These are phyloP conservation scores for Falco novaeseelandiae DNA, from an alignment of 2,797 vertebrate genomes.

Conservation along the genomic window DNA sequence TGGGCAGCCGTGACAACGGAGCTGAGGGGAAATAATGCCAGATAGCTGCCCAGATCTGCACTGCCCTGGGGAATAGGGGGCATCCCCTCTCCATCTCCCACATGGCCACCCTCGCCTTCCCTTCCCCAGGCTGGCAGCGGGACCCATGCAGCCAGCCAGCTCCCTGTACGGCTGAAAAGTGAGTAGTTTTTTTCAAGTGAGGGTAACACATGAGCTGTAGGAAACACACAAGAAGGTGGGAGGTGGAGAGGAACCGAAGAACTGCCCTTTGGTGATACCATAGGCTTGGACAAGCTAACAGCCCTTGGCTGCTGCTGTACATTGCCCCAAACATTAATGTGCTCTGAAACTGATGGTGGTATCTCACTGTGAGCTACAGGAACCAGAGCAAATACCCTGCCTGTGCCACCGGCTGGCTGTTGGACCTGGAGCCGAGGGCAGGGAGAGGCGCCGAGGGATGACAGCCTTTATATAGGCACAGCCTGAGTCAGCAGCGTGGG, in stretches of 20 bases:
- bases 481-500: background rate
- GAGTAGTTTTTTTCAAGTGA: background rate
- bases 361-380: background rate
- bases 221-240: background rate
- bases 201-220: background rate
- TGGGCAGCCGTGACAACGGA: background rate
- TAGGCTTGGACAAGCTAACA: background rate
- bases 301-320: accelerated
- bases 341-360: background rate
- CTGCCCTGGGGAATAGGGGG: background rate
- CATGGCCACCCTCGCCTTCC: background rate
- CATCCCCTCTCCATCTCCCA: accelerated
- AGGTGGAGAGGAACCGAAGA: background rate
- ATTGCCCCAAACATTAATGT: background rate
- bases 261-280: background rate
- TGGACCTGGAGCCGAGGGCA: background rate
- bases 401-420: accelerated
- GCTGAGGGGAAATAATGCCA: background rate
- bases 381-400: background rate
- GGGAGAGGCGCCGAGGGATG: accelerated
- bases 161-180: background rate
- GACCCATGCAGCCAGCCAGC: background rate
- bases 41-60: background rate
- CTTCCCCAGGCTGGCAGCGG: accelerated
- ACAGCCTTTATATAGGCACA: background rate